These are phyloP conservation scores for Anolis carolinensis DNA, from an alignment of 2,113 vertebrate species.

Conservation along the genomic window DNA sequence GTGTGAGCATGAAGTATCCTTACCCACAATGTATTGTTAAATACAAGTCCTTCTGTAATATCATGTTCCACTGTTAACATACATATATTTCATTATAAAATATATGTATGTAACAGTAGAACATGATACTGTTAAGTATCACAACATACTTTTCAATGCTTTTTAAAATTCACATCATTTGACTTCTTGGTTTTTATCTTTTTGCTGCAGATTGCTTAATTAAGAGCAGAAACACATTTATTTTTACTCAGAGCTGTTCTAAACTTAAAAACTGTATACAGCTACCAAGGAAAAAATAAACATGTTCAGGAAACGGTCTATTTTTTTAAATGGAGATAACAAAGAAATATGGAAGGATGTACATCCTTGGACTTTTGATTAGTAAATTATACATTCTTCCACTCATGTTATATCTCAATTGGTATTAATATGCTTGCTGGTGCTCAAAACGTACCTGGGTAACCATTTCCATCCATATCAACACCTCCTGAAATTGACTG, in stretches of 20 bases:
- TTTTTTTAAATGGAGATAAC: constrained; percentile 4
- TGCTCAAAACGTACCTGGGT: constrained; percentile 81
- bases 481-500: constrained; percentile 95
- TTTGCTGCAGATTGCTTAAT: not conserved
- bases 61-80: not conserved
- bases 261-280: not conserved
- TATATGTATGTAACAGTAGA: not conserved
- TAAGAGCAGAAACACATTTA: not conserved
- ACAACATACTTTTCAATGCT: not conserved
- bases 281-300: not conserved
- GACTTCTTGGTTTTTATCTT: not conserved
- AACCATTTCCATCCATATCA: constrained; percentile 97
- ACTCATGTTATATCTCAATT: not conserved
- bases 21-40: not conserved
- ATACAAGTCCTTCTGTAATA: not conserved
- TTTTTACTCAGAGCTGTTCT: not conserved
- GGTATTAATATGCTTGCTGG: not conserved
- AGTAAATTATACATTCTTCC: constrained; percentile 24
- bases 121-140: not conserved
- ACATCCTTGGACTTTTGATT: not conserved
- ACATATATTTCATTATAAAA: not conserved
- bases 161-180: not conserved
- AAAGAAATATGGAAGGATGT: not conserved
- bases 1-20: not conserved
- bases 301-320: not conserved